phyloP scores from a whole-genome alignment of 2,113 vertebrate genomes.

The Forbesichthys agassizii region DNA sequence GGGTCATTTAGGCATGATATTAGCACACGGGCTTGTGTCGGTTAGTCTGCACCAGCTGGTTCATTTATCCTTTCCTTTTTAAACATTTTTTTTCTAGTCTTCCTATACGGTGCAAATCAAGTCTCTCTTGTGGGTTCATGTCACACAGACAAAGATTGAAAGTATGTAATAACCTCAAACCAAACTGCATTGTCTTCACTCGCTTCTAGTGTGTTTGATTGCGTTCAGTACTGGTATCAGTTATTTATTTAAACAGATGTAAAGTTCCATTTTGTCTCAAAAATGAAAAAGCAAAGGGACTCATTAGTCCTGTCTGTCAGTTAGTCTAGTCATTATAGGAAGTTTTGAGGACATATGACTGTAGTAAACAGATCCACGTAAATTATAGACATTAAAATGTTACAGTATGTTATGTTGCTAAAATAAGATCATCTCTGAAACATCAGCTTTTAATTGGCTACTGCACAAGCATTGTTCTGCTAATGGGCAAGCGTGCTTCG shows the following conservation, averaged over 20 bases:
- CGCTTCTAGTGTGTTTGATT: neutral
- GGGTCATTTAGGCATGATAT: slow-evolving; percentile 34
- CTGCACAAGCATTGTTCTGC: too few relatives aligned
- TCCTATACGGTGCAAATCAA: neutral
- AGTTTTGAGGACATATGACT: too few relatives aligned
- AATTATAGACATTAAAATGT: too few relatives aligned
- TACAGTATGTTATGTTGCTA: too few relatives aligned
- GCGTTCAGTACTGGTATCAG: neutral
- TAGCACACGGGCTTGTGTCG: slow-evolving; percentile 4
- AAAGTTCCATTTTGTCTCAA: slow-evolving; percentile 5
- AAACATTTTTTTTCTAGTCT: slow-evolving; percentile 15
- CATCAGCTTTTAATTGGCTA: too few relatives aligned
- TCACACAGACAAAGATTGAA: neutral
- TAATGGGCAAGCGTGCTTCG: too few relatives aligned
- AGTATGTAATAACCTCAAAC: neutral
- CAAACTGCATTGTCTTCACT: neutral
- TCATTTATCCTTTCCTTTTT: slow-evolving; percentile 7
- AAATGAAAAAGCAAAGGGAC: neutral
- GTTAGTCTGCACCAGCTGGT: neutral
- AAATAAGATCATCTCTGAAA: too few relatives aligned
- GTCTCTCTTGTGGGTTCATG: neutral
- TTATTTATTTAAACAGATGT: neutral
- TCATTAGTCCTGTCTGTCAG: slow-evolving; percentile 2
- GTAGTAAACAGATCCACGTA: too few relatives aligned
- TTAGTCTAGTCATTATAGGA: too few relatives aligned